Conservation (phyloP, 2,113 vertebrate genomes). For the Coreoperca whiteheadi region DNA sequence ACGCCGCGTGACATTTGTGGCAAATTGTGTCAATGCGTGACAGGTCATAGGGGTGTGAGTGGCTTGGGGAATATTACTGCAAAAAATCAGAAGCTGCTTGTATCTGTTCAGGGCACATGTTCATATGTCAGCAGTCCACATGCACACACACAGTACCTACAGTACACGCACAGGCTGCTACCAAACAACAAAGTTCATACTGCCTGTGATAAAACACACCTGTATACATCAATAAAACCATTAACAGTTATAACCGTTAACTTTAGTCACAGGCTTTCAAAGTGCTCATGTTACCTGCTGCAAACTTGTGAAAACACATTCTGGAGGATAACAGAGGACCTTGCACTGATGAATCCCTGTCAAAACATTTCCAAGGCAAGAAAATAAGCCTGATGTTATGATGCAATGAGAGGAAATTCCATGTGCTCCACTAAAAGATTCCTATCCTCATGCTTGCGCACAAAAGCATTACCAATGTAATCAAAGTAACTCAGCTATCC, state of each 20-base stretch:
- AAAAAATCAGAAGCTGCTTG: not conserved
- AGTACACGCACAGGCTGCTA: no score
- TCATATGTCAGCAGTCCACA: not conserved
- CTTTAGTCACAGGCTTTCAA: not conserved
- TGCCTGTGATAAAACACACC: no score
- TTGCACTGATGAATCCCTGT: not conserved
- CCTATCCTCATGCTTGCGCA: conserved; percentile 23
- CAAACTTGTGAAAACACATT: conserved; percentile 12
- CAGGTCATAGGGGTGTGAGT: not conserved
- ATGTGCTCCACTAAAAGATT: conserved; percentile 15
- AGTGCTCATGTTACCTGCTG: conserved; percentile 3
- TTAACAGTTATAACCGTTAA: not conserved
- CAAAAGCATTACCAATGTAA: conserved; percentile 17
- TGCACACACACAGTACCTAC: no score
- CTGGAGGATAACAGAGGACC: conserved; percentile 16
- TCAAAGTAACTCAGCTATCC: conserved; percentile 32
- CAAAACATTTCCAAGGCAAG: conserved; percentile 26
- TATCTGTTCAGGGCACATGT: not conserved
- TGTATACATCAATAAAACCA: no score
- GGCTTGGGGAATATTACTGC: not conserved
- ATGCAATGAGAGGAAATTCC: conserved; percentile 58
- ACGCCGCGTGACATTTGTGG: no score
- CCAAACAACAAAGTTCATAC: no score
- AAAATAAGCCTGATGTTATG: conserved; percentile 42
- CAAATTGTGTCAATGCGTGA: not conserved